phyloP scores from a whole-genome alignment of 2,797 vertebrate species.

The Rhyacichthys aspro region DNA sequence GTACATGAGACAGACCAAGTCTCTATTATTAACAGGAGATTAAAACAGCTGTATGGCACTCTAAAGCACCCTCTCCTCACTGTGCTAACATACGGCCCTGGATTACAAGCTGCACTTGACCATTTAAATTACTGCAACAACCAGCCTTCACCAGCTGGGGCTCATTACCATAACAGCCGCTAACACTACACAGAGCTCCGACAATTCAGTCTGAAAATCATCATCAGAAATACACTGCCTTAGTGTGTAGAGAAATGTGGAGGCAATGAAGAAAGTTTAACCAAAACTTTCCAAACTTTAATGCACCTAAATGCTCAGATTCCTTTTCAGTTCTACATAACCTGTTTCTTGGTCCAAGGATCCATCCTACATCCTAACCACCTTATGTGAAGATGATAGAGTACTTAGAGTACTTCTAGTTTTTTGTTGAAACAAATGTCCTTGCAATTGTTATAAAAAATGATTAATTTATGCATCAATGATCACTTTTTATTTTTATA shows the following conservation, averaged over 20 bases:
- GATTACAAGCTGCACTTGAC: slow-evolving; percentile 97
- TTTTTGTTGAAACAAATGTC: too few species aligned
- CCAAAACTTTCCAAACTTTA: background rate
- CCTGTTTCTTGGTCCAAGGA: too few species aligned
- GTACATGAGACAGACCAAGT: slow-evolving; percentile 84
- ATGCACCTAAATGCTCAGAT: background rate
- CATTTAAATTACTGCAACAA: slow-evolving; percentile 96
- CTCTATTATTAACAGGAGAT: slow-evolving; percentile 96
- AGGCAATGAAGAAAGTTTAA: background rate
- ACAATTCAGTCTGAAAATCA: slow-evolving; percentile 54
- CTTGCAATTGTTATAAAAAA: too few species aligned
- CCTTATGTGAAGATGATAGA: too few species aligned
- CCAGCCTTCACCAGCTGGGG: slow-evolving; percentile 95
- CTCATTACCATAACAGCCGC: slow-evolving; percentile 83
- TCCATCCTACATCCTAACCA: too few species aligned
- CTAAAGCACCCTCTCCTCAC: slow-evolving; percentile 89
- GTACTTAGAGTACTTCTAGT: too few species aligned
- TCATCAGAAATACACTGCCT: slow-evolving; percentile 31
- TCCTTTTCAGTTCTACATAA: background rate
- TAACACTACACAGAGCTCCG: slow-evolving; percentile 50
- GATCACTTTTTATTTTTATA: background rate
- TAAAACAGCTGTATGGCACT: slow-evolving; percentile 97
- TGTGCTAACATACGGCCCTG: slow-evolving; percentile 90
- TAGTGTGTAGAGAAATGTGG: slow-evolving; percentile 22
- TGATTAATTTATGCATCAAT: too few species aligned